Base-by-base conservation (phyloP, 2,113 vertebrate species). In the Brachirus orientalis region DNA sequence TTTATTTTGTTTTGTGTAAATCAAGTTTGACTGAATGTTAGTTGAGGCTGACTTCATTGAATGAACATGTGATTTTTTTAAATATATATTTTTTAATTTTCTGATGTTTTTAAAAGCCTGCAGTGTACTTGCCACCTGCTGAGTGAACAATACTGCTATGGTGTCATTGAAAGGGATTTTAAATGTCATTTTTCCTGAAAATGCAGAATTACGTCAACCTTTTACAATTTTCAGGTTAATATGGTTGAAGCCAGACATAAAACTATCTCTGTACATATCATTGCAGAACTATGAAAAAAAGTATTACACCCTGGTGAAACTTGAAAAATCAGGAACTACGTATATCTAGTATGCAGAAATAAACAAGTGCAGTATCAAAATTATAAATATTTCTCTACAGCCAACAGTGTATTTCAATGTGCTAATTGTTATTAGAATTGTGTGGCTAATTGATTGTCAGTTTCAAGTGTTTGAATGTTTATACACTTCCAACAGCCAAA, bases 121-220 rank as follows among this genome's bases (percentile, higher is more conserved):
- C 69, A 67, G 63, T 69, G 54, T 11, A 63, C 16, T 18, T 68
- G 65, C 82, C 79, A 78, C 72, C 53, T 45, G 63, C 67, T 68
- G 65, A 77, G 17, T 48, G 41, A 54, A 66, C 35, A 72, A 54
- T 36, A 81, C 74, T 64, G 61, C 63, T 66, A 71, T 71, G 72
- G 78, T 84, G 77, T 72, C 77, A 91, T 50, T 78, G 64, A 91
- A 90, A 92, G 83, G 85, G 83, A 88, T 84, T 88, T 77, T 90
- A 86, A 87, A 81, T 79, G 71, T 72, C 68, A 75, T 83, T 22
- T 77, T 87, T 75, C 60, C 70, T 76, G 20, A 83, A n/a, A 81
- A 82, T 83, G 56, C 66, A 83, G 36, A 62, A 47, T 48, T 6
- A 10, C n/a, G 28, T 78, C 17, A 8, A 18, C 18, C 7, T 7